Percentiles rank a stretch among this genome's conserved stretches.
Evolutionary conservation across 1,140 invertebrate species (phyloP).

Genomic region (Drosophila kohkoa): DNA sequence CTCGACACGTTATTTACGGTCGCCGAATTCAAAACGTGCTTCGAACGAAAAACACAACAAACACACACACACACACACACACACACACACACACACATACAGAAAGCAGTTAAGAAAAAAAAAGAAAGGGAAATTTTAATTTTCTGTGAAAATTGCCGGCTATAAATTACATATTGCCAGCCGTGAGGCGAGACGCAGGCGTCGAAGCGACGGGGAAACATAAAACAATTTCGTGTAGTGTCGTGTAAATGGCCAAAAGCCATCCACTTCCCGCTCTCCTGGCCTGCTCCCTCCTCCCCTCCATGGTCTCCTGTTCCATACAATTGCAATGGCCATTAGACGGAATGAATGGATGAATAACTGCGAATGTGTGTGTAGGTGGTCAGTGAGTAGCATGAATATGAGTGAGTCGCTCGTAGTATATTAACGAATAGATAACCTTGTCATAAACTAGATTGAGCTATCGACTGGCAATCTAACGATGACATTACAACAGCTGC

Average conservation of each 20-base stretch:
- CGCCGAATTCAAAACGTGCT: conserved; percentile 50
- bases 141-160: conserved; percentile 64
- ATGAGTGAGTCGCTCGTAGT: conserved; percentile 8
- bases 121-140: conserved; percentile 50
- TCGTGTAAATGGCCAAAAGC: conserved; percentile 51
- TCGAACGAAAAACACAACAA: conserved; percentile 10
- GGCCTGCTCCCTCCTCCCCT: no score
- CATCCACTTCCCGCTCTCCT: neutral
- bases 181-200: conserved; percentile 6
- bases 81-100: no score
- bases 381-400: conserved; percentile 8
- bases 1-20: conserved; percentile 54
- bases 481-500: neutral
- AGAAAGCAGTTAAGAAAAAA: neutral
- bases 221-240: conserved; percentile 63
- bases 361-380: conserved; percentile 9
- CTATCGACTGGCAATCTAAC: conserved; percentile 24
- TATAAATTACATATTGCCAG: conserved; percentile 63
- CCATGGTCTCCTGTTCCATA: no score
- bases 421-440: conserved; percentile 35
- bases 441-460: conserved; percentile 49
- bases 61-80: no score
- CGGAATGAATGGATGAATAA: conserved; percentile 36
- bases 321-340: conserved; percentile 35
- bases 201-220: conserved; percentile 37